These are phyloP conservation scores for Axea sp. DNA, from an alignment of 2,888 invertebrate species.

Conservation along the genomic window DNA sequence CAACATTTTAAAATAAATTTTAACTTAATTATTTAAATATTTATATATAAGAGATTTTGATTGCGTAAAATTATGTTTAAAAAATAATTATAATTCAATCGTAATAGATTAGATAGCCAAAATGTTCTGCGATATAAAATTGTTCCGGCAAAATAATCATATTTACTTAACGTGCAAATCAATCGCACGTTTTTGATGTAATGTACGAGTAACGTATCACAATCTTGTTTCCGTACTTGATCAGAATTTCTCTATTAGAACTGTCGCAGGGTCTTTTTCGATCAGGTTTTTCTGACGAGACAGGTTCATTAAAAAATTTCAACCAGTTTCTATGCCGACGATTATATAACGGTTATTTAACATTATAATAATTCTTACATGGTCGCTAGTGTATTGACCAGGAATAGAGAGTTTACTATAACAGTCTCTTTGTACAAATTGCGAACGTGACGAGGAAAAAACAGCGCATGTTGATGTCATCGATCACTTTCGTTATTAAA, in stretches of 20 bases:
- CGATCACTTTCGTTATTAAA: slow-evolving; percentile 44
- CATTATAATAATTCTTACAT: slow-evolving; percentile 69
- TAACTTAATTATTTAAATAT: too few relatives aligned
- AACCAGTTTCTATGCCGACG: slow-evolving; percentile 63
- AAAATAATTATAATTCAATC: too few relatives aligned
- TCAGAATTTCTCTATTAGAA: slow-evolving; percentile 61
- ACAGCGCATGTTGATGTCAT: slow-evolving; percentile 25
- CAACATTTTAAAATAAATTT: too few relatives aligned
- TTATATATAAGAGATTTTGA: too few relatives aligned
- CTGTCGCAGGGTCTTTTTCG: slow-evolving; percentile 63
- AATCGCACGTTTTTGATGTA: slow-evolving; percentile 28
- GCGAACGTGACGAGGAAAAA: slow-evolving; percentile 22
- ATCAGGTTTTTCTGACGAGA: slow-evolving; percentile 66
- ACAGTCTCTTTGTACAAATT: slow-evolving; percentile 56
- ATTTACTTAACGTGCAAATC: slow-evolving; percentile 18
- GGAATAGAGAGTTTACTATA: slow-evolving; percentile 65
- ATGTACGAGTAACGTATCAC: slow-evolving; percentile 26
- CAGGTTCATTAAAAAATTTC: slow-evolving; percentile 64
- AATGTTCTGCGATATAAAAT: too few relatives aligned
- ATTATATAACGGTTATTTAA: slow-evolving; percentile 72
- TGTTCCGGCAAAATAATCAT: too few relatives aligned
- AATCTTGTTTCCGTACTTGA: slow-evolving; percentile 56
- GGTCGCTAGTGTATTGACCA: slow-evolving; percentile 67
- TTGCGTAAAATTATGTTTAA: too few relatives aligned
- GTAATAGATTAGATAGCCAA: too few relatives aligned